Evolutionary conservation across 30 jellyfish, hydroid and myxozoan genomes (phyloP).

Genomic region (Mastigias papua): DNA sequence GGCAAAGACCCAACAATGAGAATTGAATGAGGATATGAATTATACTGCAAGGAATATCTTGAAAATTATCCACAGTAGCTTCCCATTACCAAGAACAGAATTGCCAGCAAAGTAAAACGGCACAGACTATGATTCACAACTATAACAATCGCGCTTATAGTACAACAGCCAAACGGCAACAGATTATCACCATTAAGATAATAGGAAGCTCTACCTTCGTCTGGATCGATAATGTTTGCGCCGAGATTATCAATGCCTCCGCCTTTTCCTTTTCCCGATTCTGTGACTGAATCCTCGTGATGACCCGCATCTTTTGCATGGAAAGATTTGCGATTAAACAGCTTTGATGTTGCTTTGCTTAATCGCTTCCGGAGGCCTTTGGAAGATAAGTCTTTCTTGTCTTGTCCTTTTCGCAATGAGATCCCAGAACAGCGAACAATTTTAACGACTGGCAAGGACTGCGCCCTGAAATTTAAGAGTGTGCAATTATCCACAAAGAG

Average conservation of each 20-base stretch:
- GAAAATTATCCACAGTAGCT: too few species aligned
- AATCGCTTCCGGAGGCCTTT: conserved; percentile 77
- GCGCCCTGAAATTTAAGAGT: conserved; percentile 49
- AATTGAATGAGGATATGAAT: too few species aligned
- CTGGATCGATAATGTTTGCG: conserved; percentile 26
- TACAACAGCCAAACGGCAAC: too few species aligned
- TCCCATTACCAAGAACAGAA: too few species aligned
- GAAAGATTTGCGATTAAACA: conserved; percentile 83
- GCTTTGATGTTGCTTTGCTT: conserved; percentile 90
- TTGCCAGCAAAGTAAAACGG: too few species aligned
- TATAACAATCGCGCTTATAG: too few species aligned
- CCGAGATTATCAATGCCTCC: conserved; percentile 65
- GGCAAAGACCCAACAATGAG: too few species aligned
- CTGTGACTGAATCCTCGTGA: conserved; percentile 4
- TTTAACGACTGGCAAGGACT: conserved; percentile 89
- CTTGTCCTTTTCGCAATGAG: conserved; percentile 47
- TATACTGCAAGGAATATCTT: too few species aligned
- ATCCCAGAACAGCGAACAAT: conserved; percentile 74
- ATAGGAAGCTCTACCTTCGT: neutral
- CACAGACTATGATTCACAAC: too few species aligned
- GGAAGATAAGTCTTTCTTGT: conserved; percentile 66
- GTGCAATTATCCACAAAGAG: neutral
- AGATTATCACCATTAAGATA: too few species aligned
- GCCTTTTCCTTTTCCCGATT: neutral
- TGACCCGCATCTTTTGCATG: conserved; percentile 40